These are phyloP conservation scores for Mechanitis mazaeus DNA, from an alignment of 2,888 invertebrate species.

Conservation along the genomic window DNA sequence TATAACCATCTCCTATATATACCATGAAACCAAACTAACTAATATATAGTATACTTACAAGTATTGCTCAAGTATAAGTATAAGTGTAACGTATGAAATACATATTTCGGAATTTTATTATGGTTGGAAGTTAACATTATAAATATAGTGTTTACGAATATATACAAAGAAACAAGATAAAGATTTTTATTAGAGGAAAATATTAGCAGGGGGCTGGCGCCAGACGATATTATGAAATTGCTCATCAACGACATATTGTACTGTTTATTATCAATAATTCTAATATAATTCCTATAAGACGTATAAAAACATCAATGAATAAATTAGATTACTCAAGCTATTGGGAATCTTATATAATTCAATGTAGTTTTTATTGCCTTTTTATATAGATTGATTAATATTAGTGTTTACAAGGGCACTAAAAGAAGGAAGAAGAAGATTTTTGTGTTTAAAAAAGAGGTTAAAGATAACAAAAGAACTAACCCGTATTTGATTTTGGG, in stretches of 20 bases:
- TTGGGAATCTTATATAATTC: not conserved
- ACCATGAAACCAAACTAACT: too few species aligned
- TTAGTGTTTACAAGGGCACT: too few species aligned
- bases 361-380: too few species aligned
- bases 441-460: too few species aligned
- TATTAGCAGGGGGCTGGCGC: constrained; percentile 30
- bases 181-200: constrained; percentile 24
- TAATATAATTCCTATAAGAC: not conserved
- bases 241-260: constrained; percentile 10
- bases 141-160: constrained; percentile 22
- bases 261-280: not conserved
- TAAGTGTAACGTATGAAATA: not conserved
- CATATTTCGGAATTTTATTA: constrained; percentile 18
- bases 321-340: not conserved
- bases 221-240: constrained; percentile 15
- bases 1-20: not conserved
- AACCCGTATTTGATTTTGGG: too few species aligned
- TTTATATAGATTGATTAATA: too few species aligned
- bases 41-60: not conserved
- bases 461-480: too few species aligned
- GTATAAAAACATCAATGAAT: not conserved
- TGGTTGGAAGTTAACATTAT: constrained; percentile 23
- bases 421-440: too few species aligned
- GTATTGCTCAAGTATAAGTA: not conserved
- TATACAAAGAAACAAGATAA: constrained; percentile 22